Conservation (phyloP, 1,140 invertebrate genomes). For the Parapsyche elsis region DNA sequence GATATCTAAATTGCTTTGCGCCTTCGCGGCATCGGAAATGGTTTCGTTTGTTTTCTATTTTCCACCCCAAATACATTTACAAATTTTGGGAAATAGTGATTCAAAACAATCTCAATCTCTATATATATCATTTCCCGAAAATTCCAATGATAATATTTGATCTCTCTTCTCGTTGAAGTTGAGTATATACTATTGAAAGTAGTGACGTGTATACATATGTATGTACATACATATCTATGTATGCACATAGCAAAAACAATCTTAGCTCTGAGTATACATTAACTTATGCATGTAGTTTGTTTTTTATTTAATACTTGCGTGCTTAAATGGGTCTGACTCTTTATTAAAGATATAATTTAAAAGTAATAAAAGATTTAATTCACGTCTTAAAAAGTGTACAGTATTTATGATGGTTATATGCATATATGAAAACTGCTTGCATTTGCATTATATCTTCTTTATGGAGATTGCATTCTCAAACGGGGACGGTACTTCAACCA, state of each 20-base stretch:
- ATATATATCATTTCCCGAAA: too few relatives aligned
- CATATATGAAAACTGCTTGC: conserved; percentile 18
- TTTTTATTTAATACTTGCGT: too few relatives aligned
- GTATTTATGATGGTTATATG: not conserved
- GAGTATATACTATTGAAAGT: not conserved
- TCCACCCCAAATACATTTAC: not conserved
- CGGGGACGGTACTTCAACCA: conserved; percentile 24
- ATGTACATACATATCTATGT: conserved; percentile 5
- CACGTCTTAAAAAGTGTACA: not conserved
- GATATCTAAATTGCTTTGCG: conserved; percentile 52
- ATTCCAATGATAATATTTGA: too few relatives aligned
- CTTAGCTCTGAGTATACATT: too few relatives aligned
- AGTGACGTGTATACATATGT: not conserved
- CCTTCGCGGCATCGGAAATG: not conserved
- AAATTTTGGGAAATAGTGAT: not conserved
- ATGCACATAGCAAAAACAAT: too few relatives aligned
- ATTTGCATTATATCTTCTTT: conserved; percentile 29
- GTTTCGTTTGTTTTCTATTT: conserved; percentile 15
- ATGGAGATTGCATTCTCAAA: conserved; percentile 21
- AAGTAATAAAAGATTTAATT: too few relatives aligned
- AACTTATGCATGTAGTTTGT: too few relatives aligned
- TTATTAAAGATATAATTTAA: too few relatives aligned
- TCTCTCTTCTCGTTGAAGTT: too few relatives aligned
- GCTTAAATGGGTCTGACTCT: too few relatives aligned
- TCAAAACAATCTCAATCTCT: not conserved